A percentile compares a stretch with the other conserved stretches of the same genome.
Conservation (phyloP, 2,888 invertebrate genomes). For the Pecten maximus region DNA sequence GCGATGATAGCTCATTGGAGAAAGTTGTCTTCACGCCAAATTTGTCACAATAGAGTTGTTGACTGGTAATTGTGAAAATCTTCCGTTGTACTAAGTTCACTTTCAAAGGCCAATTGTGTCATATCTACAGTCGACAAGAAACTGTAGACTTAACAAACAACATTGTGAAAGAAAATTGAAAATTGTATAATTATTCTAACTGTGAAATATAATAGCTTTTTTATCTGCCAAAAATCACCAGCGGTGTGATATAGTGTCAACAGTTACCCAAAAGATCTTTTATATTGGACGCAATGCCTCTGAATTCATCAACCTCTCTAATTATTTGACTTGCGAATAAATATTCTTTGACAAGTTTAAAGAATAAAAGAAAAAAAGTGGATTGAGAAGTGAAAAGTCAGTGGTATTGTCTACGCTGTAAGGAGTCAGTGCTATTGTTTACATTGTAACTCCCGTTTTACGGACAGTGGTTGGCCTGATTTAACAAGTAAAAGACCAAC, state of each 20-base stretch:
- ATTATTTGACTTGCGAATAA: conserved; percentile 18
- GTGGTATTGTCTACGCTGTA: neutral
- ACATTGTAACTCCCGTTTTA: conserved; percentile 7
- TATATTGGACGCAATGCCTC: neutral
- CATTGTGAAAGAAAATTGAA: neutral
- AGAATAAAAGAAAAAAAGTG: neutral
- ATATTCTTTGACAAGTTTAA: conserved; percentile 20
- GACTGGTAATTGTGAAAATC: neutral
- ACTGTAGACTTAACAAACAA: neutral
- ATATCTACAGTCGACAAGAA: neutral
- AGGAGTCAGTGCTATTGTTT: neutral
- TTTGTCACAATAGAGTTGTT: neutral
- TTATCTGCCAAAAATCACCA: conserved; percentile 4
- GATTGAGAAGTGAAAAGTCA: conserved; percentile 8
- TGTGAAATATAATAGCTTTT: conserved; percentile 15
- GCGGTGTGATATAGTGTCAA: neutral
- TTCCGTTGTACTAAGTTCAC: neutral
- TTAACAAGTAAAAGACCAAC: neutral
- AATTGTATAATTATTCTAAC: conserved; percentile 28
- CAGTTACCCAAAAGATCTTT: neutral
- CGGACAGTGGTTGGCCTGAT: neutral
- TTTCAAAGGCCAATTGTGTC: neutral
- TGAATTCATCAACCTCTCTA: neutral
- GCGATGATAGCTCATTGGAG: neutral
- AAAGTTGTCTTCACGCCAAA: conserved; percentile 33